Percentiles rank a stretch among this genome's conserved stretches.
These are phyloP conservation scores for Anaspis maculata DNA, from an alignment of 2,888 invertebrate genomes.

Conservation along the genomic window DNA sequence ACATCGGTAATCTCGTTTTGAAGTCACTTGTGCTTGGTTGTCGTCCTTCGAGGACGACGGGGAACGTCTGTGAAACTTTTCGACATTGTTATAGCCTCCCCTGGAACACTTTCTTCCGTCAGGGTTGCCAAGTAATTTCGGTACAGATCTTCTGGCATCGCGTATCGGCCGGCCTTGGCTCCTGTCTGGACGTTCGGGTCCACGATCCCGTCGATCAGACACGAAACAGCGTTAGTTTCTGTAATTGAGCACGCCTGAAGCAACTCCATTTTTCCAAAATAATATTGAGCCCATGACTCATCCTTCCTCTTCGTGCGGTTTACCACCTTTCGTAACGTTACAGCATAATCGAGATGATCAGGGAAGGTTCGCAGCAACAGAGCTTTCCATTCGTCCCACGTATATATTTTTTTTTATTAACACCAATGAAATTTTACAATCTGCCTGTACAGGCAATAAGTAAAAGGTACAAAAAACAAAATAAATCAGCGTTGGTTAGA, in stretches of 20 bases:
- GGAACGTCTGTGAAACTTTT: too few relatives aligned
- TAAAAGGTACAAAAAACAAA: too few relatives aligned
- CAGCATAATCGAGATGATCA: neutral
- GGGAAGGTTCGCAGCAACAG: neutral
- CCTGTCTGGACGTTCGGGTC: constrained; percentile 11
- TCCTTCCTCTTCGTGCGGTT: neutral
- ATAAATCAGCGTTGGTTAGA: too few relatives aligned
- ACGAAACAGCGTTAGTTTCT: constrained; percentile 10
- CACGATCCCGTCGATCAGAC: constrained; percentile 10
- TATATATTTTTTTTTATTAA: too few relatives aligned
- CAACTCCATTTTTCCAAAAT: constrained; percentile 7
- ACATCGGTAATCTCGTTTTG: too few relatives aligned
- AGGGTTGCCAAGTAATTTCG: too few relatives aligned
- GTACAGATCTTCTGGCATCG: neutral
- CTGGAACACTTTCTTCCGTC: too few relatives aligned
- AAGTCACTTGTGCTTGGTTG: too few relatives aligned
- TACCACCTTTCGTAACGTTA: neutral
- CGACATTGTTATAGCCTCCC: too few relatives aligned
- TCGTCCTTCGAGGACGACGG: too few relatives aligned
- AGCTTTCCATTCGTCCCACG: neutral
- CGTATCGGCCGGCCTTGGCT: constrained; percentile 8
- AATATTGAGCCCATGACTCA: neutral
- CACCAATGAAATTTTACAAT: too few relatives aligned
- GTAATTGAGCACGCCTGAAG: constrained; percentile 9
- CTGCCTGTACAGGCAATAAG: too few relatives aligned